A percentile compares a stretch with the other conserved stretches of the same genome.
Conservation (phyloP, 2,888 invertebrate species). For the Standfussiana lucernea region DNA sequence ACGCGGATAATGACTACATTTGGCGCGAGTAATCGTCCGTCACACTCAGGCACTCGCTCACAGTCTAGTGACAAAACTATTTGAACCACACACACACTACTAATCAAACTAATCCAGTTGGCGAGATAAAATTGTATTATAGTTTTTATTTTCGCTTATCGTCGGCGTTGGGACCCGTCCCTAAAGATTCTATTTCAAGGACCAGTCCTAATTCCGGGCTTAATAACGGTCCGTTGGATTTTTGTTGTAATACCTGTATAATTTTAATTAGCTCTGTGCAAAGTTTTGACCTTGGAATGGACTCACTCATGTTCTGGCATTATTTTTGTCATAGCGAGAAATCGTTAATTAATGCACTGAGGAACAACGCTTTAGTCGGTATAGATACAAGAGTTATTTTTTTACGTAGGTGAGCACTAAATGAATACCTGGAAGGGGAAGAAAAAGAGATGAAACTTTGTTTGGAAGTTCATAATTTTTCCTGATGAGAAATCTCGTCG, state of each 20-base stretch:
- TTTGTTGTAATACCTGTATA: conserved; percentile 61
- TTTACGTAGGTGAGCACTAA: background rate
- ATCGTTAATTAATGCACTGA: background rate
- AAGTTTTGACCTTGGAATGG: conserved; percentile 31
- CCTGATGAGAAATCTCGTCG: background rate
- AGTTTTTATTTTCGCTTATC: too few species aligned
- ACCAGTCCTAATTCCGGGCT: conserved; percentile 45
- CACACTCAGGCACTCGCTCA: background rate
- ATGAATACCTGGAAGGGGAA: background rate
- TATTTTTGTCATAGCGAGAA: background rate
- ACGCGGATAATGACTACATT: too few species aligned
- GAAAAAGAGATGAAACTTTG: background rate
- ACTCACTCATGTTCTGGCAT: background rate
- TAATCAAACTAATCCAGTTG: too few species aligned
- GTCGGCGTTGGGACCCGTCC: background rate
- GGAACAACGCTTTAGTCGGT: background rate
- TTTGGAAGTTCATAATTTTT: background rate
- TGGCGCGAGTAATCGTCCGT: background rate
- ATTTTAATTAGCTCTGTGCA: conserved; percentile 46
- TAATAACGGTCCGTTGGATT: conserved; percentile 55
- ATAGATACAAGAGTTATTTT: background rate
- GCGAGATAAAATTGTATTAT: too few species aligned
- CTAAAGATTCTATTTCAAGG: conserved; percentile 16
- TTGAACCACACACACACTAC: background rate
- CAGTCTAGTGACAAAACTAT: background rate